phyloP scores from a whole-genome alignment of 2,888 invertebrate genomes.

The Drosophila diplacantha region DNA sequence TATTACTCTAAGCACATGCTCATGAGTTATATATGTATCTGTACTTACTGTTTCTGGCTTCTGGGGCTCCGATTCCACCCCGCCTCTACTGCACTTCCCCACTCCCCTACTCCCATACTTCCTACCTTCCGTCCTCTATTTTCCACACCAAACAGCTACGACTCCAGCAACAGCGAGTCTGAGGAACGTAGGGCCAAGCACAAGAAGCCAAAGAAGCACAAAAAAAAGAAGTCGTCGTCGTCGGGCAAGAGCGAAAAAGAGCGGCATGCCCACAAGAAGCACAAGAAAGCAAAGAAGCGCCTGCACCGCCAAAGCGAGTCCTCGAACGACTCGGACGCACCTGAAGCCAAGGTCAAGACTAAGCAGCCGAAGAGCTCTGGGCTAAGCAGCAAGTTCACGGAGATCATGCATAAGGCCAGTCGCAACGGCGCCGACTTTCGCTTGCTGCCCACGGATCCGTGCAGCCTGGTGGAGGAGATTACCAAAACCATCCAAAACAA shows the following conservation, averaged over 20 bases:
- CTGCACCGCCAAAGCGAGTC: slow-evolving; percentile 78
- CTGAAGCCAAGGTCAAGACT: slow-evolving; percentile 18
- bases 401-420: slow-evolving; percentile 75
- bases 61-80: neutral
- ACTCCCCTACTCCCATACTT: neutral
- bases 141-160: slow-evolving; percentile 55
- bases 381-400: slow-evolving; percentile 75
- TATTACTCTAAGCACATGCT: slow-evolving; percentile 18
- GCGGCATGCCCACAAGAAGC: slow-evolving; percentile 55
- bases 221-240: slow-evolving; percentile 81
- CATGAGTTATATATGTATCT: slow-evolving; percentile 33
- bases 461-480: slow-evolving; percentile 79
- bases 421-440: slow-evolving; percentile 71
- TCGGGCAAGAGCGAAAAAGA: slow-evolving; percentile 76
- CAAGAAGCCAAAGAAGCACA: slow-evolving; percentile 81
- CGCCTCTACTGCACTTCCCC: neutral
- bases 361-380: slow-evolving; percentile 59
- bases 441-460: slow-evolving; percentile 78
- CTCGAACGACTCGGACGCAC: slow-evolving; percentile 61
- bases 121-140: slow-evolving; percentile 12
- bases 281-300: slow-evolving; percentile 81
- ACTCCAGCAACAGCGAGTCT: slow-evolving; percentile 67
- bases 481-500: slow-evolving; percentile 78
- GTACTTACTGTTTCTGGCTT: slow-evolving; percentile 10
- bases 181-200: slow-evolving; percentile 70